Base-by-base conservation (phyloP, 2,797 vertebrate genomes). In the Geotrypetes seraphini region DNA sequence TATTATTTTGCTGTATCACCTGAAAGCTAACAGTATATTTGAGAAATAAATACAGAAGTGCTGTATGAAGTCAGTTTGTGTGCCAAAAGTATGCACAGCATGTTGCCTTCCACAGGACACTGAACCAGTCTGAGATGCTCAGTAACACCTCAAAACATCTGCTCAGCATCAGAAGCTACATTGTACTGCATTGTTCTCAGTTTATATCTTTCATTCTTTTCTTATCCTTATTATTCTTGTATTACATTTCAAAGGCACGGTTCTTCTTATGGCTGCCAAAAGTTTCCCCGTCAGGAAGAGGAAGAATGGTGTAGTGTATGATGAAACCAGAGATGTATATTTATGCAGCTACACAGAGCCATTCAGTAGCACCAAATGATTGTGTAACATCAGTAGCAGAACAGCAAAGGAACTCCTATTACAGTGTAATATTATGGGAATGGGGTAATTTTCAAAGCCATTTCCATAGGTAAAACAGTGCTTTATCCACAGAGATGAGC, bases 141-240 rank as follows among this genome's bases (percentile, higher is more conserved):
- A 53, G 38, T 50, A 57, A 60, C 45, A 55, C 53, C 53, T 63
- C 53, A 39, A 57, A 53, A 60, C 57, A 63, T 59, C 59, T 53
- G 53, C 50, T 71, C 57, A 45, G 71, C 73, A 73, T 65, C 56
- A 61, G 22, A n/a, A 33, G 50, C 37, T 45, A 71, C 60, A 74
- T 71, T 51, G 57, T n/a, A 53, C 43, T 39, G 45, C 55, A 54
- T 63, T 77, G 66, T 69, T 64, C 44, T 19, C 33, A n/a, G 12
- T 26, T 25, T 33, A 39, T 22, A 11, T 4, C 11, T 22, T 47
- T 47, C 23, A 44, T 43, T 20, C 13, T 30, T 12, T 15, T 12
- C 9, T 59, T 50, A 39, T 35, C 44, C 36, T 39, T 50, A 36
- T 57, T 63, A 57, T 63, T 53, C 33, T 53, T 33, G 43, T 50